A percentile compares a stretch with the other conserved stretches of the same genome.
These are phyloP conservation scores for Drosophila sechellia DNA, from an alignment of 1,140 invertebrate species.

Conservation along the genomic window DNA sequence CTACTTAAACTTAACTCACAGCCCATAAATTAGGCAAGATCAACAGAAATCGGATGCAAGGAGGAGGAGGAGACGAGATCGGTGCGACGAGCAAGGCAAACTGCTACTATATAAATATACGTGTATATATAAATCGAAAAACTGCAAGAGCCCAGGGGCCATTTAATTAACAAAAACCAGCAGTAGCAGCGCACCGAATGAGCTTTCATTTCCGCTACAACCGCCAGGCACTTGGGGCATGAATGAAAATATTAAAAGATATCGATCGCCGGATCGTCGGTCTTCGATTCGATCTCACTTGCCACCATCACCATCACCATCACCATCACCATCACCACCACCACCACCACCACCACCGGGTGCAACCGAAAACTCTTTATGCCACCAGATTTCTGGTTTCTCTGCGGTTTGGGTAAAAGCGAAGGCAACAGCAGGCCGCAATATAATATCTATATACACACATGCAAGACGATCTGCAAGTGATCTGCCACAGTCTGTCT, in stretches of 20 bases:
- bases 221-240: slow-evolving; percentile 62
- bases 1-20: slow-evolving; percentile 47
- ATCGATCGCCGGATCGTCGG: slow-evolving; percentile 54
- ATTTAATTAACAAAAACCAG: slow-evolving; percentile 75
- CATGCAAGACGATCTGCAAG: slow-evolving; percentile 47
- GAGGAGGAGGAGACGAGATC: slow-evolving; percentile 3
- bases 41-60: slow-evolving; percentile 9
- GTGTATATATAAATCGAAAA: slow-evolving; percentile 44
- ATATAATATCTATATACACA: slow-evolving; percentile 53
- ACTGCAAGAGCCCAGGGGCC: slow-evolving; percentile 58
- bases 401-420: slow-evolving; percentile 21
- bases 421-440: slow-evolving; percentile 31
- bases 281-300: slow-evolving; percentile 42
- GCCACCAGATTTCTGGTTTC: slow-evolving; percentile 54
- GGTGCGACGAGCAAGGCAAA: slow-evolving; percentile 27
- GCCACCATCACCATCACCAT: neutral
- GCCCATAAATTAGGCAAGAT: slow-evolving; percentile 62
- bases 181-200: slow-evolving; percentile 51
- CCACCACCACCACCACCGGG: neutral
- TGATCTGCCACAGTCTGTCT: slow-evolving; percentile 37
- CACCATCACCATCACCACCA: neutral
- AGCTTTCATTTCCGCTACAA: slow-evolving; percentile 75
- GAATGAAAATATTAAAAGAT: slow-evolving; percentile 80
- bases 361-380: slow-evolving; percentile 46
- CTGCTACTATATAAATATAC: slow-evolving; percentile 27